These are phyloP conservation scores for Helicoverpa zea DNA, from an alignment of 1,140 invertebrate genomes.

Conservation along the genomic window DNA sequence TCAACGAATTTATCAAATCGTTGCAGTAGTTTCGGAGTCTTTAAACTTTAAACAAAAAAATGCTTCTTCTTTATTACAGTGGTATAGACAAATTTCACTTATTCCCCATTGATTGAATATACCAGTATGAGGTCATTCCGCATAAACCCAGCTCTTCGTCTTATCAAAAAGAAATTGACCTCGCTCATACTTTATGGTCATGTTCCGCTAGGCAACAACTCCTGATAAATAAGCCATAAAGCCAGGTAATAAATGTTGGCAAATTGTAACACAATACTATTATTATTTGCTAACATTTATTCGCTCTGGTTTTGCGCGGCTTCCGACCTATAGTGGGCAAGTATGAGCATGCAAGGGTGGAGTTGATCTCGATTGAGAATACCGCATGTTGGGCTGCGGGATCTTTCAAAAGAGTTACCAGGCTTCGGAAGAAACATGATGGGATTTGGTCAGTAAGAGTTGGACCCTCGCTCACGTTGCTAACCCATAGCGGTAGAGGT, in stretches of 20 bases:
- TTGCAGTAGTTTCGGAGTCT: too few relatives aligned
- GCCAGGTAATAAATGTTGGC: neutral
- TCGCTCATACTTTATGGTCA: neutral
- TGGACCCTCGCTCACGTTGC: too few relatives aligned
- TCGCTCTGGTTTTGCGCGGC: neutral
- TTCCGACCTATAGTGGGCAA: too few relatives aligned
- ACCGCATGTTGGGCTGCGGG: too few relatives aligned
- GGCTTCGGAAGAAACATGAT: too few relatives aligned
- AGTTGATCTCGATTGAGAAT: too few relatives aligned
- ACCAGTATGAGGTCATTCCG: neutral
- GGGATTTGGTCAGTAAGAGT: too few relatives aligned
- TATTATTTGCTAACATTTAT: neutral
- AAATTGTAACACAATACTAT: neutral
- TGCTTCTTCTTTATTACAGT: neutral
- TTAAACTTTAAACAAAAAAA: too few relatives aligned
- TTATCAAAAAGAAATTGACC: conserved; percentile 15
- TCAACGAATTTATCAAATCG: too few relatives aligned
- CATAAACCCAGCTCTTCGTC: neutral
- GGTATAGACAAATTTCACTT: neutral
- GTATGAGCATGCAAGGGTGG: too few relatives aligned
- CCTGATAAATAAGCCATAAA: conserved; percentile 26
- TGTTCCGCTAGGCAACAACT: conserved; percentile 13
- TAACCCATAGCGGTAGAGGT: too few relatives aligned
- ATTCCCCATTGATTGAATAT: neutral
- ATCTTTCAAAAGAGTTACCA: too few relatives aligned